Evolutionary conservation across 1,140 invertebrate species (phyloP), one percentile per base, ranked within the genome.

Genomic region (Camponotus vicinus): DNA sequence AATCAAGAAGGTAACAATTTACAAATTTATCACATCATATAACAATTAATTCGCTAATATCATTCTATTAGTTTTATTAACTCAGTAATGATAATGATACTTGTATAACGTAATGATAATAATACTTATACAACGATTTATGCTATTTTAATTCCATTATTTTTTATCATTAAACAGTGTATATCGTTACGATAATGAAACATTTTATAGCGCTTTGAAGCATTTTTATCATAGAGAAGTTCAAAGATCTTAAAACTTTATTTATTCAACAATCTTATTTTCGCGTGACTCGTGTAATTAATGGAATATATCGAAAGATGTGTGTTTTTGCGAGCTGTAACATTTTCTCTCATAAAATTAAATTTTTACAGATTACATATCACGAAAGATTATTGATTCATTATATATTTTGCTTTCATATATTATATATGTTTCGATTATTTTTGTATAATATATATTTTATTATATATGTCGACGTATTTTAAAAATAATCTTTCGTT

Each of bases 1-100:
- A 93, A 94, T 97, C 15, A 96, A 96, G 88, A 96, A 95, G 95
- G 97, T 97, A 91, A 94, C 87, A 6, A 49, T 2, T n/a, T 7
- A 52, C 4, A 49, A 49, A 49, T 49, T 49, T 49, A 49, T 15
- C 13, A 49, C 13, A 49, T 49, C 15, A 15, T 15, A 52, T 52
- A 5, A 40, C 6, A 37, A 34, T 45, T 32, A n/a, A 34, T 49
- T 27, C 0, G 13, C 13, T 21, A 13, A 3, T 18, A 37, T 37
- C 34, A 15, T 7, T 18, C 3, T 9, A 27, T 27, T 27, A 27
- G 27, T 27, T 27, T 1, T 27, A 4, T 9, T 9, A 63, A 1
- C 15, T 34, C 4, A 63, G 21, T 63, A 63, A 27, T 27, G 27
- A 61, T 27, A 27, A 27, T n/a, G 55, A 18, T 52, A 52, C 27